Evolutionary conservation across 2,113 vertebrate species (phyloP).

Genomic region (Aptenodytes forsteri): DNA sequence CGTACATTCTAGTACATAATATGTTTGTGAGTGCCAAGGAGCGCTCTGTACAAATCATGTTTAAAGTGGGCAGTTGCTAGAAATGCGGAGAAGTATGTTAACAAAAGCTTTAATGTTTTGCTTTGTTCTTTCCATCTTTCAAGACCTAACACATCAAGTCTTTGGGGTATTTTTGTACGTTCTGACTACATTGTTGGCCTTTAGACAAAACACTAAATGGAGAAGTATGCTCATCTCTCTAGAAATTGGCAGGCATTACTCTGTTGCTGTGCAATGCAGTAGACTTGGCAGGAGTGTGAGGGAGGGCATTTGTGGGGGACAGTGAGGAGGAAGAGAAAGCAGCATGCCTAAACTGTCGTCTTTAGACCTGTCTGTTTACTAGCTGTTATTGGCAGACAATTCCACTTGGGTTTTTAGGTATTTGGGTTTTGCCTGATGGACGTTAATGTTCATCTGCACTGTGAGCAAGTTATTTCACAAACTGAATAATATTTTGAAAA

Average conservation of each 20-base stretch:
- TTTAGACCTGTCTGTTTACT: neutral
- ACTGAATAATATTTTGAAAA: neutral
- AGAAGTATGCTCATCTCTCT: neutral
- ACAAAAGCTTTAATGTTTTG: neutral
- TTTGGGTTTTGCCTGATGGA: neutral
- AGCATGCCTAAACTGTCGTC: neutral
- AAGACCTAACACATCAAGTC: neutral
- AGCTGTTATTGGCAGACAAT: neutral
- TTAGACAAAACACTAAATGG: neutral
- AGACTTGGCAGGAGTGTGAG: neutral
- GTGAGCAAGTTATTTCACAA: neutral
- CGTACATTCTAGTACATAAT: neutral
- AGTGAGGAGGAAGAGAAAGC: neutral
- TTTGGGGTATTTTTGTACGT: neutral
- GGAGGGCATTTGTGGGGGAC: neutral
- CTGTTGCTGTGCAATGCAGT: neutral
- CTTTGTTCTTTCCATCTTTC: constrained; percentile 5
- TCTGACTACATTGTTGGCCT: neutral
- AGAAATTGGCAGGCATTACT: neutral
- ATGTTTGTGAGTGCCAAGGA: neutral
- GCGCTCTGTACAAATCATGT: neutral
- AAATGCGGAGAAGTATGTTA: neutral
- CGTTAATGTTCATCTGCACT: neutral
- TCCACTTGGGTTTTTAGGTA: neutral
- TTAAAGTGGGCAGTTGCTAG: neutral